These are phyloP conservation scores for Chydorus sphaericus DNA, from an alignment of 2,888 invertebrate genomes.

Conservation along the genomic window DNA sequence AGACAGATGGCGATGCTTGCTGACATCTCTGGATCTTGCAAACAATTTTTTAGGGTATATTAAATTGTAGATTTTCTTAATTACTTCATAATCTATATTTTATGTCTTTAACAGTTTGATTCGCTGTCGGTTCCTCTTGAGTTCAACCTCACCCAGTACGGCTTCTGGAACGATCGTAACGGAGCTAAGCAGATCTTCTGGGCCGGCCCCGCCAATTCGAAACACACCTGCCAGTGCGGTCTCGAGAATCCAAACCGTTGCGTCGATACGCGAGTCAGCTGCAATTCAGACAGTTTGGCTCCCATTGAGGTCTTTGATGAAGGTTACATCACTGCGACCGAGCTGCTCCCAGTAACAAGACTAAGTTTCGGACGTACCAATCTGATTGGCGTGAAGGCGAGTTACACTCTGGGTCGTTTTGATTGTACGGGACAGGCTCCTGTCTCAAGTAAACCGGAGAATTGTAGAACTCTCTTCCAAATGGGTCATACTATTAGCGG, in stretches of 20 bases:
- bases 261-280: neutral
- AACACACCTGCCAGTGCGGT: conserved; percentile 1
- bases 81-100: neutral
- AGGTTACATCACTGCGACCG: too few relatives aligned
- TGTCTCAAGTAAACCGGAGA: too few relatives aligned
- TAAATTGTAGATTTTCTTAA: neutral
- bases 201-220: neutral
- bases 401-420: too few relatives aligned
- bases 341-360: too few relatives aligned
- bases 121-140: neutral
- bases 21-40: neutral
- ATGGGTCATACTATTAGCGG: too few relatives aligned
- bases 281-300: neutral
- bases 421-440: too few relatives aligned
- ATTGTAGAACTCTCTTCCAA: too few relatives aligned
- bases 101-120: neutral
- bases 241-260: neutral
- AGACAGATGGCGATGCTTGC: neutral
- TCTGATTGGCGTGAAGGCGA: too few relatives aligned
- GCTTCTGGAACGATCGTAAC: conserved; percentile 3
- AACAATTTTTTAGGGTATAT: neutral
- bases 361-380: too few relatives aligned
- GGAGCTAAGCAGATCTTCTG: neutral
- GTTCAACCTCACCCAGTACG: neutral
- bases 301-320: neutral